Evolutionary conservation across 2,888 invertebrate species (phyloP), one percentile per base, ranked within the genome.

Genomic region (Sericinus montela): DNA sequence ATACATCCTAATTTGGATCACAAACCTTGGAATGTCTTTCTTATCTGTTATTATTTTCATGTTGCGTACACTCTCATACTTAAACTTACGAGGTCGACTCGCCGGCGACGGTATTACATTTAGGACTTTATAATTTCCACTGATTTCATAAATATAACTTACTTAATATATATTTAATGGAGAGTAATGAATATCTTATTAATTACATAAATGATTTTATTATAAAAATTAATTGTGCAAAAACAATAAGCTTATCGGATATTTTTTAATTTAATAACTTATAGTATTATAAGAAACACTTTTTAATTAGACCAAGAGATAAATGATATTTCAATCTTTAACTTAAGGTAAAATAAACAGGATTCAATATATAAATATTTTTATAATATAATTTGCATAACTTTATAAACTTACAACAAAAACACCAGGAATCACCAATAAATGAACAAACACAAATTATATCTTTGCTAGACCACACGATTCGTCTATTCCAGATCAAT

Each of bases 21-120:
- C 19, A 36, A 47, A 11, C n/a, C 39, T 46, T 41, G 19, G 8
- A 25, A 9, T 36, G 29, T 30, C 29, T 42, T 36, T 48, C 13
- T 41, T 29, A 28, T 41, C 47, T 35, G 35, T 35, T 41, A 36
- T 15, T 34, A 34, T 41, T 41, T 36, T 36, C n/a, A 13, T 13
- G 4, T 41, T 41, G 36, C 41, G 25, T 41, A 46, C 35, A 41
- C 35, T 10, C 16, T 41, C 28, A 28, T 41, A 41, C 34, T 35
- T 28, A 47, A 47, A 29, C 32, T 38, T 23, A 30, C 45, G 45
- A 46, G 45, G 45, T 23, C 39, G 32, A 39, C 39, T n/a, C 39
- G 30, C 16, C 14, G 29, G 42, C 41, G 42, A 40, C 48, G 28
- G 35, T 35, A 23, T 28, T 30, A 30, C 37, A 48, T 37, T 48